Evolutionary conservation across 2,888 invertebrate species (phyloP).

Genomic region (Teinopalpus imperialis): DNA sequence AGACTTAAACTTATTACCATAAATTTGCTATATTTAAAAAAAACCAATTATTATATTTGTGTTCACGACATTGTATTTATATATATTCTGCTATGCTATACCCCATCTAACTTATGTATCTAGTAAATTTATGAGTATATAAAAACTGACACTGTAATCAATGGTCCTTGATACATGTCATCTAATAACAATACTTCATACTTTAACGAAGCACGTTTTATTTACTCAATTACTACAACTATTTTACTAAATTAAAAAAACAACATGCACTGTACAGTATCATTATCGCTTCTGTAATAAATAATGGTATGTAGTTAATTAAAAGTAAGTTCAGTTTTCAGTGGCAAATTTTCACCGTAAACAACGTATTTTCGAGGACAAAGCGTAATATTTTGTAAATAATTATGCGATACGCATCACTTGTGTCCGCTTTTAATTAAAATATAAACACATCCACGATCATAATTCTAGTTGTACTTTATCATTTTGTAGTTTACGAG

Average conservation of each 20-base stretch:
- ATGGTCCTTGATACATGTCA: too few relatives aligned
- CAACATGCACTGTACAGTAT: slow-evolving; percentile 2
- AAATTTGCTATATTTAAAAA: slow-evolving; percentile 73
- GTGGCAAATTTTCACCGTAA: slow-evolving; percentile 10
- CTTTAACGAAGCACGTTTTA: not conserved
- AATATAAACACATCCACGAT: slow-evolving; percentile 1
- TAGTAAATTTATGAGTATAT: too few relatives aligned
- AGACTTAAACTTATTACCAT: slow-evolving; percentile 55
- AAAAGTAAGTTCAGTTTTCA: slow-evolving; percentile 12
- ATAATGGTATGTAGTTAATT: slow-evolving; percentile 23
- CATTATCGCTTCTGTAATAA: slow-evolving; percentile 19
- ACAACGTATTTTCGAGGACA: slow-evolving; percentile 17
- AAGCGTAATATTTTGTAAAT: slow-evolving; percentile 22
- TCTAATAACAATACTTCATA: too few relatives aligned
- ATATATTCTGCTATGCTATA: too few relatives aligned
- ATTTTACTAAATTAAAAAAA: not conserved
- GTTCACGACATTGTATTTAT: too few relatives aligned
- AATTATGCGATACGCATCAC: slow-evolving; percentile 11
- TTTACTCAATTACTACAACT: too few relatives aligned
- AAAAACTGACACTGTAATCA: too few relatives aligned
- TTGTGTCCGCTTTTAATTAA: slow-evolving; percentile 15
- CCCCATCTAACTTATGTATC: too few relatives aligned
- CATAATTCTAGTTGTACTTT: too few relatives aligned
- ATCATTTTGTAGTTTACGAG: too few relatives aligned
- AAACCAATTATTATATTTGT: too few relatives aligned